Evolutionary conservation across 2,113 vertebrate genomes (phyloP).

Genomic region (Leptodactylus fuscus): DNA sequence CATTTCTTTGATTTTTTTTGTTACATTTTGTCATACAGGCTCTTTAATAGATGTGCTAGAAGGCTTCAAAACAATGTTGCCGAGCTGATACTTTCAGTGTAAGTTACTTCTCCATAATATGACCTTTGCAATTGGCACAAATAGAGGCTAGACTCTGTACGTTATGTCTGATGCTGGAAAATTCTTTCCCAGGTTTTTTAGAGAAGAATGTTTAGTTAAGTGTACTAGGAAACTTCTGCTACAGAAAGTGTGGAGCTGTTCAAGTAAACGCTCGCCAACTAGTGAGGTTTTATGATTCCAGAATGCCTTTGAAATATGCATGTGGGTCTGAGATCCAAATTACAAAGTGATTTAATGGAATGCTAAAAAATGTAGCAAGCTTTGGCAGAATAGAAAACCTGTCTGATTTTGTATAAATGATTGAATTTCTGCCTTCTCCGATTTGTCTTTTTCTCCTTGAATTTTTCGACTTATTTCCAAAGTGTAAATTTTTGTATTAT

Average conservation of each 20-base stretch:
- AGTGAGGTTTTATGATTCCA: constrained; percentile 43
- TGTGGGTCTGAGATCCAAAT: constrained; percentile 34
- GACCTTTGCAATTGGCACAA: not conserved
- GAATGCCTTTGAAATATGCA: constrained; percentile 45
- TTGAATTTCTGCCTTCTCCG: constrained; percentile 1
- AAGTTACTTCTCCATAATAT: not conserved
- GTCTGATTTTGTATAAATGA: constrained; percentile 22
- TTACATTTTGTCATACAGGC: no score
- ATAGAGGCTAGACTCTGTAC: not conserved
- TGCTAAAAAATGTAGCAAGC: constrained; percentile 5
- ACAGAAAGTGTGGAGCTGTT: not conserved
- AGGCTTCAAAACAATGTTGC: constrained; percentile 39
- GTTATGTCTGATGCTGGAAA: not conserved
- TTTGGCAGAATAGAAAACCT: not conserved
- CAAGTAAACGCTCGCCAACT: constrained; percentile 35
- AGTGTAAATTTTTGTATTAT: constrained; percentile 68
- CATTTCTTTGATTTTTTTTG: no score
- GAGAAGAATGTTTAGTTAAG: not conserved
- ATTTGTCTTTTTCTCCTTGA: constrained; percentile 63
- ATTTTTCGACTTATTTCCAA: constrained; percentile 60
- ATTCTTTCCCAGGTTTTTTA: not conserved
- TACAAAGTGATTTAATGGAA: constrained; percentile 38
- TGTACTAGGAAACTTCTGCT: not conserved
- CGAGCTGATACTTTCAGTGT: not conserved
- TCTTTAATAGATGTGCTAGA: not conserved